Evolutionary conservation across 2,888 invertebrate genomes (phyloP).

Genomic region (Arge pagana): DNA sequence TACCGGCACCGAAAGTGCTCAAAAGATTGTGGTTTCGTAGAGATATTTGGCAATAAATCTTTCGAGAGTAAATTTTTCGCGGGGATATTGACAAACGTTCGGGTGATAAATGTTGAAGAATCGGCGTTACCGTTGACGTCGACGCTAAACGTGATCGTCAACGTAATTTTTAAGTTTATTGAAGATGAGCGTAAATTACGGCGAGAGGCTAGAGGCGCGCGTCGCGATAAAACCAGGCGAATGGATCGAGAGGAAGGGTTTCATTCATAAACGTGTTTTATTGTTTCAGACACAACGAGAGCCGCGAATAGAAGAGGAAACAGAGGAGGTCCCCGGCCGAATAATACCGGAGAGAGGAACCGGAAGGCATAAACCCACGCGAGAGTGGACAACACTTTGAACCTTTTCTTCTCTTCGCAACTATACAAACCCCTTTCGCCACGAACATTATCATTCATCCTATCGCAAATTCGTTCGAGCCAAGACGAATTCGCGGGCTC

Average conservation of each 20-base stretch:
- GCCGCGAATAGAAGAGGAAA: background rate
- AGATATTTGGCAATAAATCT: too few relatives aligned
- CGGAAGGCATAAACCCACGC: slow-evolving; percentile 53
- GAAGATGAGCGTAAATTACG: background rate
- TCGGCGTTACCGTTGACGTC: background rate
- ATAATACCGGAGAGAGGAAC: slow-evolving; percentile 40
- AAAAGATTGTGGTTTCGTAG: too few relatives aligned
- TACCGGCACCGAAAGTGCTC: too few relatives aligned
- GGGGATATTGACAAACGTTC: too few relatives aligned
- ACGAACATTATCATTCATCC: too few relatives aligned
- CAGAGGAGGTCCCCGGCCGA: background rate
- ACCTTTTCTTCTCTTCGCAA: slow-evolving; percentile 32
- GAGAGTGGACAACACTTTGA: slow-evolving; percentile 44
- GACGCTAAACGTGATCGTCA: background rate
- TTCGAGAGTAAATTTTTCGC: too few relatives aligned
- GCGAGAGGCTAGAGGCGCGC: slow-evolving; percentile 14
- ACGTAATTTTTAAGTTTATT: background rate
- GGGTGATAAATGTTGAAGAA: too few relatives aligned
- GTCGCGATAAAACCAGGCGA: slow-evolving; percentile 24
- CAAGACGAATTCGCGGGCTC: too few relatives aligned
- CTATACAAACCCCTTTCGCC: too few relatives aligned
- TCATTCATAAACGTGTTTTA: slow-evolving; percentile 56
- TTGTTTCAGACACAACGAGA: slow-evolving; percentile 49
- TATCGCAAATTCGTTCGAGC: too few relatives aligned
- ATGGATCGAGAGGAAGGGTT: slow-evolving; percentile 39